Conservation (phyloP, 1,140 invertebrate species). For the Trachelipus rathkii region DNA sequence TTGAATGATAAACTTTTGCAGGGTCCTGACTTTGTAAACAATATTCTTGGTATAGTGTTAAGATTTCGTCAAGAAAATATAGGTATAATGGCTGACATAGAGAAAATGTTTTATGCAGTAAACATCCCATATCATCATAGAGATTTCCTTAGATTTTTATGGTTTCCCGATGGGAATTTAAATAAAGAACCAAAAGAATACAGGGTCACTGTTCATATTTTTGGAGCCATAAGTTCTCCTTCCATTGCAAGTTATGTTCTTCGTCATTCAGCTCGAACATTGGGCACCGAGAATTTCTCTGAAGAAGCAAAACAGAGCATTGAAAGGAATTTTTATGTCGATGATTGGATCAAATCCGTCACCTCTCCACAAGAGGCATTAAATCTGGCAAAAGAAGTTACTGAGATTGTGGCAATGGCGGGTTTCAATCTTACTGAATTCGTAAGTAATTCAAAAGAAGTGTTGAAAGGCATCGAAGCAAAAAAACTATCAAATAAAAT, state of each 20-base stretch:
- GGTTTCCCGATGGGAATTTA: neutral
- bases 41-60: neutral
- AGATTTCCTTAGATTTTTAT: neutral
- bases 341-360: neutral
- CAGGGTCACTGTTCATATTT: neutral
- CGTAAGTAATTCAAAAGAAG: neutral
- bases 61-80: neutral
- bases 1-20: slow-evolving; percentile 8
- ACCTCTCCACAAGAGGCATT: neutral
- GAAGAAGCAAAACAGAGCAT: neutral
- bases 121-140: neutral
- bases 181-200: neutral
- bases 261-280: neutral
- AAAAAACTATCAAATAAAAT: neutral
- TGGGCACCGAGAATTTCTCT: neutral
- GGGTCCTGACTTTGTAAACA: neutral
- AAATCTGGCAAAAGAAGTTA: neutral
- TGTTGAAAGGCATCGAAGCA: neutral
- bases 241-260: neutral
- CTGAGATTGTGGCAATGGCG: neutral
- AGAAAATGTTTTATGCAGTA: neutral
- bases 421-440: neutral
- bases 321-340: neutral
- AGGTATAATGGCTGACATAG: neutral
- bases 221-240: neutral